phyloP scores from a whole-genome alignment of 2,113 vertebrate species.

The Stigmatopora argus region DNA sequence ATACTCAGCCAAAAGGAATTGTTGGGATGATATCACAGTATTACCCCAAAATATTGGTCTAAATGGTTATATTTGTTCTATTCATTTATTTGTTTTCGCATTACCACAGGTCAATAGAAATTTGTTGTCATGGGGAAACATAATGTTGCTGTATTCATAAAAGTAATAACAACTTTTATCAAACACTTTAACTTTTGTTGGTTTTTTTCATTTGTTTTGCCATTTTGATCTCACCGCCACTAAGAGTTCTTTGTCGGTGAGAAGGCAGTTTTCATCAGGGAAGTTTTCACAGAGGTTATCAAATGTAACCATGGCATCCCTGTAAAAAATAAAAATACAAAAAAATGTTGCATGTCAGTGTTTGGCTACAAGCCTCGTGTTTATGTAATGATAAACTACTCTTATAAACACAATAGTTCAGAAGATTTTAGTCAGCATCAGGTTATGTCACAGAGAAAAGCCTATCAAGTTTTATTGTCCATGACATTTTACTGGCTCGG shows the following conservation, averaged over 20 bases:
- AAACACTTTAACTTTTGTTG: no score
- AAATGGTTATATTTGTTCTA: no score
- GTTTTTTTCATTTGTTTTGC: neutral
- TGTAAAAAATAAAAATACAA: constrained; percentile 36
- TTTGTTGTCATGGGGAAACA: no score
- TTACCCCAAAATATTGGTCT: no score
- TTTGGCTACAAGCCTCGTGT: neutral
- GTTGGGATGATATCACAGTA: no score
- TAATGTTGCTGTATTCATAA: no score
- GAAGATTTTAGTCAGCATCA: neutral
- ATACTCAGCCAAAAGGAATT: no score
- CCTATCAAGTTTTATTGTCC: constrained; percentile 4
- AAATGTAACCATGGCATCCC: constrained; percentile 72
- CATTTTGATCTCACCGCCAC: constrained; percentile 66
- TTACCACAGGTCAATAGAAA: no score
- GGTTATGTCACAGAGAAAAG: constrained; percentile 5
- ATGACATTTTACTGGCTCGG: constrained; percentile 8
- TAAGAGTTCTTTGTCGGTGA: constrained; percentile 75
- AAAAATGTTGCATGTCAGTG: neutral
- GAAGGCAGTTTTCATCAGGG: constrained; percentile 82
- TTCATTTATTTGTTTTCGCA: no score
- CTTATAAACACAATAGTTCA: constrained; percentile 1
- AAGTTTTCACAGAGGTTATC: constrained; percentile 81
- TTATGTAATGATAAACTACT: no score
- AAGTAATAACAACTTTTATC: no score